Evolutionary conservation across 1,140 invertebrate genomes (phyloP).

Genomic region (Rhizoglyphus robini): DNA sequence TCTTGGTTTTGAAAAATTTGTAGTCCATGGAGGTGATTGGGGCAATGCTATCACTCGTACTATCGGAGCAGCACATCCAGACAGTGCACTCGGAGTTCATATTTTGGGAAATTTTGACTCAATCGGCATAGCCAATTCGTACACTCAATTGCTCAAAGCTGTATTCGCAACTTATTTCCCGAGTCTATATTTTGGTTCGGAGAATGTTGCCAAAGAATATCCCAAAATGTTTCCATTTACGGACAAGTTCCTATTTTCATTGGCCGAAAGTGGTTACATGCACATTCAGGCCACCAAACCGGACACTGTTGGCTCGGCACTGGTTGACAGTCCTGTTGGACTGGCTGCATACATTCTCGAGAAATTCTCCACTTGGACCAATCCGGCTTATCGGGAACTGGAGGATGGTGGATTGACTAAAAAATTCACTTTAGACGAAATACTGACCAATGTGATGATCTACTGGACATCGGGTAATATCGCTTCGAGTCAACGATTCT

Average conservation of each 20-base stretch:
- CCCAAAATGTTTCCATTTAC: constrained; percentile 40
- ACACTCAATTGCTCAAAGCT: background rate
- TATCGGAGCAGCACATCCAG: constrained; percentile 19
- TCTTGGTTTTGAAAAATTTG: constrained; percentile 57
- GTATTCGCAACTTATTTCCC: constrained; percentile 42
- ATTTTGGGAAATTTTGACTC: background rate
- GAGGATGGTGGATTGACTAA: constrained; percentile 54
- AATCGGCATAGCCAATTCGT: background rate
- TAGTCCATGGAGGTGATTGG: constrained; percentile 64
- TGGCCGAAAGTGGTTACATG: constrained; percentile 60
- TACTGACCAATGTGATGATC: constrained; percentile 75
- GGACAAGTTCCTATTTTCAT: constrained; percentile 31
- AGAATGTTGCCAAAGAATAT: constrained; percentile 22
- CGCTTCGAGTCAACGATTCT: constrained; percentile 57
- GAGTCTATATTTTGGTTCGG: constrained; percentile 40
- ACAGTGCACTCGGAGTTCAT: background rate
- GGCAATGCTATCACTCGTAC: constrained; percentile 30
- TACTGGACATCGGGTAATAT: constrained; percentile 67
- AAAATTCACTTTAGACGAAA: constrained; percentile 50
- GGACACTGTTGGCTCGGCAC: constrained; percentile 60
- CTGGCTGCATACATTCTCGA: constrained; percentile 57
- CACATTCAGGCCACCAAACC: constrained; percentile 74
- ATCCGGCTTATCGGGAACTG: constrained; percentile 27
- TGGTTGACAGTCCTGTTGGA: constrained; percentile 18
- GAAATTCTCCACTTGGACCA: constrained; percentile 49